Evolutionary conservation across 2,888 invertebrate genomes (phyloP).

Genomic region (Sarcophaga variegata): DNA sequence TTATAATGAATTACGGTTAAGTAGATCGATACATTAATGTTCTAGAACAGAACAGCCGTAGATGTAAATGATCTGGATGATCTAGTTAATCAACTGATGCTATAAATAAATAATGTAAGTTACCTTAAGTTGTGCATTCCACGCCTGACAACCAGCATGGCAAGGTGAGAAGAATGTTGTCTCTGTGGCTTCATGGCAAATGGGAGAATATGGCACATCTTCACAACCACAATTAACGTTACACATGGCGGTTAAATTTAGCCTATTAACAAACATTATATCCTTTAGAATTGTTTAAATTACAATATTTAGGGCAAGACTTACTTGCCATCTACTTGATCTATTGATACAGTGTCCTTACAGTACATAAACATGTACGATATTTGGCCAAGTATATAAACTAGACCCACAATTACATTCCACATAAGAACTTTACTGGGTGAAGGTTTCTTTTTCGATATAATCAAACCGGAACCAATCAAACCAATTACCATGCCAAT

Average conservation of each 20-base stretch:
- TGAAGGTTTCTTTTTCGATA: constrained; percentile 85
- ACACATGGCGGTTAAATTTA: constrained; percentile 83
- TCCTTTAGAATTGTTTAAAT: neutral
- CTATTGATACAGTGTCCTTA: constrained; percentile 76
- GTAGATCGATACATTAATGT: no score
- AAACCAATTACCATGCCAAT: constrained; percentile 85
- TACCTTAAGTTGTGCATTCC: constrained; percentile 75
- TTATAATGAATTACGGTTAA: neutral
- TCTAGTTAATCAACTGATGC: no score
- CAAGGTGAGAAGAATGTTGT: constrained; percentile 88
- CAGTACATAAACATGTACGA: constrained; percentile 84
- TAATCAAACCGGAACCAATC: constrained; percentile 84
- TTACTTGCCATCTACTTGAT: constrained; percentile 73
- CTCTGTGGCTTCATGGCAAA: constrained; percentile 84
- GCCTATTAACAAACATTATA: constrained; percentile 76
- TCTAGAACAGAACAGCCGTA: no score
- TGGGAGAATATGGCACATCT: constrained; percentile 85
- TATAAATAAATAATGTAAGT: neutral
- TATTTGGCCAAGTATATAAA: constrained; percentile 83
- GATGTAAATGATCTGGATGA: neutral
- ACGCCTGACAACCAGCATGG: constrained; percentile 86
- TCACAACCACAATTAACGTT: constrained; percentile 85
- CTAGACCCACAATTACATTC: constrained; percentile 85
- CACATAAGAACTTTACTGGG: constrained; percentile 84
- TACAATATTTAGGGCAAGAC: constrained; percentile 15